A percentile compares a stretch with the other conserved stretches of the same genome.
Evolutionary conservation across 1,140 invertebrate genomes (phyloP).

Genomic region (Diploscapter pachys): DNA sequence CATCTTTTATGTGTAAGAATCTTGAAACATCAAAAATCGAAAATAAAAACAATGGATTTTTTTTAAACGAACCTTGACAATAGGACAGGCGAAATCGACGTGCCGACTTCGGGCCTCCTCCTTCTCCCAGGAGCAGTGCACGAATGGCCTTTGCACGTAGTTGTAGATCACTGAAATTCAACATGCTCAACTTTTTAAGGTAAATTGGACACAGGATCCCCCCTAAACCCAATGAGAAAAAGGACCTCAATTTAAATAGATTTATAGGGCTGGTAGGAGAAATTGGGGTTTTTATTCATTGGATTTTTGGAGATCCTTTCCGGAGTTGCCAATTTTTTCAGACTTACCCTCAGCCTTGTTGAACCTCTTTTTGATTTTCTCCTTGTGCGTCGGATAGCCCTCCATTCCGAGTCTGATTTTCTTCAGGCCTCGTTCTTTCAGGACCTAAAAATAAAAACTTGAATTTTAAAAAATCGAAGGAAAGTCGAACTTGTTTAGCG

Average conservation of each 20-base stretch:
- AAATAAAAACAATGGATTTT: no score
- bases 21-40: no score
- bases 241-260: no score
- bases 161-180: slow-evolving; percentile 82
- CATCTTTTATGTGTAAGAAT: no score
- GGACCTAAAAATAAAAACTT: slow-evolving; percentile 63
- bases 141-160: slow-evolving; percentile 98
- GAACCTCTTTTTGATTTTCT: slow-evolving; percentile 79
- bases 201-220: slow-evolving; percentile 12
- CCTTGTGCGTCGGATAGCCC: slow-evolving; percentile 96
- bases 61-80: slow-evolving; percentile 43
- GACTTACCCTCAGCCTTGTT: slow-evolving; percentile 70
- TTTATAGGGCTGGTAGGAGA: no score
- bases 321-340: neutral
- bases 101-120: slow-evolving; percentile 97
- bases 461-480: slow-evolving; percentile 7
- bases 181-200: neutral
- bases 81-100: slow-evolving; percentile 77
- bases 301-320: no score
- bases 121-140: slow-evolving; percentile 99
- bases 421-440: slow-evolving; percentile 95
- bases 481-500: slow-evolving; percentile 76
- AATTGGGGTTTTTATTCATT: no score
- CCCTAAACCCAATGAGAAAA: no score
- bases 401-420: slow-evolving; percentile 98